phyloP scores from a whole-genome alignment of 2,113 vertebrate genomes.

The Colinus virginianus region DNA sequence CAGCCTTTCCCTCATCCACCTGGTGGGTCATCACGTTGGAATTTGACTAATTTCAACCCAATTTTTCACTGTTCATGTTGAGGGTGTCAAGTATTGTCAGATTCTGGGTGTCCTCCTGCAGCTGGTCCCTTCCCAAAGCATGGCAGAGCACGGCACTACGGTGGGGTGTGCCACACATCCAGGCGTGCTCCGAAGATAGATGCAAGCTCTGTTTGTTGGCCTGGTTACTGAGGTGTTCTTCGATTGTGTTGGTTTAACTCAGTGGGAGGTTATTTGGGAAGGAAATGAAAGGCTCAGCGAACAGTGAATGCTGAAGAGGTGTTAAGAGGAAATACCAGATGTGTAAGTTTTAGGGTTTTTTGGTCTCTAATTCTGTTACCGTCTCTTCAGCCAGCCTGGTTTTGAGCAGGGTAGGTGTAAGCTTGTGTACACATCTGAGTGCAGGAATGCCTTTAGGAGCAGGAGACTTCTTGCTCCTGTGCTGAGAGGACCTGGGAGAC shows the following conservation, averaged over 20 bases:
- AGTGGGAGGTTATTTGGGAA: slow-evolving; percentile 59
- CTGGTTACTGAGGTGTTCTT: slow-evolving; percentile 27
- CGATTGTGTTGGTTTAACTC: slow-evolving; percentile 58
- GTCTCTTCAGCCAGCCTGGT: background rate
- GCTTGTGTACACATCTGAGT: background rate
- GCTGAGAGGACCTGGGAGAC: background rate
- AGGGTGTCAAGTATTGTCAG: background rate
- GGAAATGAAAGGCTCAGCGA: slow-evolving; percentile 49
- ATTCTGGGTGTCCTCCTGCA: background rate
- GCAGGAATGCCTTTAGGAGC: background rate
- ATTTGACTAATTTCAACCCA: background rate
- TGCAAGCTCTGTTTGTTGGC: background rate
- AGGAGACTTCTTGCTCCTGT: background rate
- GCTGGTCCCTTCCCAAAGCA: background rate
- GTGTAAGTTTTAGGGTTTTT: background rate
- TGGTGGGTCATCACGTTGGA: background rate
- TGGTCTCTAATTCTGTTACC: background rate
- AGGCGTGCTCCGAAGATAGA: background rate
- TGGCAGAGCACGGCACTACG: rapidly evolving
- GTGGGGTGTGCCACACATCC: background rate
- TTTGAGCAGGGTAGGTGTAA: background rate
- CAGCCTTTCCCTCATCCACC: no score
- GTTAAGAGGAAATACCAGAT: slow-evolving; percentile 19
- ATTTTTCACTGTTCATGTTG: background rate
- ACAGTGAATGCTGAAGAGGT: slow-evolving; percentile 19